Conservation (phyloP, 2,797 vertebrate species). For the Gymnoscopelus braueri region DNA sequence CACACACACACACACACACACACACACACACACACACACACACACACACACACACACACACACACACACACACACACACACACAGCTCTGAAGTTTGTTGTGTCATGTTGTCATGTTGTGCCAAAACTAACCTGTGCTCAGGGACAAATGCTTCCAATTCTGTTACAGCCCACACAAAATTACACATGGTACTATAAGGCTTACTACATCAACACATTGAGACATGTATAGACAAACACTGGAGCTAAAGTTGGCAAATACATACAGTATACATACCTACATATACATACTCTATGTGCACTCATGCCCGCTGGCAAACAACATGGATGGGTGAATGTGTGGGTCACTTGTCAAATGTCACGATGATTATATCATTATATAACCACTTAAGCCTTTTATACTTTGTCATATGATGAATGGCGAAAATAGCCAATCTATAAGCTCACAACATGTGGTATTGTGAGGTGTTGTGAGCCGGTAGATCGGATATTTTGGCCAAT, state of each 20-base stretch:
- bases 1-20: too few species aligned
- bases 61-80: too few species aligned
- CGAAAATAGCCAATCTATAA: too few species aligned
- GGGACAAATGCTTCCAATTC: neutral
- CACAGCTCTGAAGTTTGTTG: too few species aligned
- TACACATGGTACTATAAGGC: neutral
- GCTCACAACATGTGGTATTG: too few species aligned
- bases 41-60: too few species aligned
- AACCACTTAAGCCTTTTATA: too few species aligned
- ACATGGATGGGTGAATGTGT: neutral
- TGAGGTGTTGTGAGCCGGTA: too few species aligned
- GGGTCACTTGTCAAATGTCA: slow-evolving; percentile 7
- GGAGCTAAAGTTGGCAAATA: neutral
- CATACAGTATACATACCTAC: neutral
- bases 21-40: too few species aligned
- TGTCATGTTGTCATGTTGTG: neutral
- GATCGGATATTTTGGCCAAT: too few species aligned
- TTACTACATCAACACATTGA: neutral
- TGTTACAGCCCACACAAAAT: neutral
- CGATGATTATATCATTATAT: neutral
- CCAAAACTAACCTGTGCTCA: neutral
- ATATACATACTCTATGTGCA: neutral
- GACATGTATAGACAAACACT: neutral
- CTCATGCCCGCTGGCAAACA: too few species aligned
- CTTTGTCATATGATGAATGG: too few species aligned